Base-by-base conservation (phyloP, 2,113 vertebrate genomes). In the Notiomystis cincta region DNA sequence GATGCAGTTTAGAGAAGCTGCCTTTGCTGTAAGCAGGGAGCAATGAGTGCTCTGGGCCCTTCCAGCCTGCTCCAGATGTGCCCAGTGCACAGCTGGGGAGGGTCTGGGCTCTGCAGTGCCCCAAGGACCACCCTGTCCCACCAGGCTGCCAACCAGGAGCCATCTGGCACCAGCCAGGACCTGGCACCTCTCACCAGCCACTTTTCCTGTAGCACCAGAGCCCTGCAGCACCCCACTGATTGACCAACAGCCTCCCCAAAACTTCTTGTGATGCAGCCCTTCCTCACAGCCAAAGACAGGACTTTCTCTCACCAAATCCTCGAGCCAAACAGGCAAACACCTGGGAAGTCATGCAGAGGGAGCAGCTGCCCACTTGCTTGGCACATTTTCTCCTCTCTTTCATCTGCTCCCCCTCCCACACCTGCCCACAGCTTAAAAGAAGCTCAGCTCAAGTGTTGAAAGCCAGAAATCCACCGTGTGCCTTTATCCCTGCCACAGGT, bases 61-160 rank as follows among this genome's bases (percentile, higher is more conserved):
- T 42, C 40, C 62, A 70, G 51, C 21, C 48, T 1, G 7, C 5
- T 40, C 56, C 40, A 15, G 33, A 4, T 2, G 38, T 27, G 30
- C 25, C 54, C 42, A 15, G 38, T 0, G 12, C 14, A 2, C 19
- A 31, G 11, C 66, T 31, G 38, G 42, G n/a, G 18, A 66, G 33
- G 42, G 6, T 15, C n/a, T 51, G 5, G 24, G n/a, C 23, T 7
- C 72, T 7, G 7, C 2, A 1, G 47, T 1, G 2, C 3, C 58
- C 77, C 6, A 4, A 35, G 58, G 7, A 13, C 19, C 28, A 1
- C 8, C 31, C 53, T 8, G 20, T 13, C 37, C 51, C 27, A 1
- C 6, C 1, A 0, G 14, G 47, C 21, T 48, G 38, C 61, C 0
- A 0, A 42, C 51, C 31, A 19, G 58, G 35, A 42, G 1, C n/a